A percentile compares a stretch with the other conserved stretches of the same genome.
These are phyloP conservation scores for Lampropteryx suffumata DNA, from an alignment of 2,888 invertebrate species.

Conservation along the genomic window DNA sequence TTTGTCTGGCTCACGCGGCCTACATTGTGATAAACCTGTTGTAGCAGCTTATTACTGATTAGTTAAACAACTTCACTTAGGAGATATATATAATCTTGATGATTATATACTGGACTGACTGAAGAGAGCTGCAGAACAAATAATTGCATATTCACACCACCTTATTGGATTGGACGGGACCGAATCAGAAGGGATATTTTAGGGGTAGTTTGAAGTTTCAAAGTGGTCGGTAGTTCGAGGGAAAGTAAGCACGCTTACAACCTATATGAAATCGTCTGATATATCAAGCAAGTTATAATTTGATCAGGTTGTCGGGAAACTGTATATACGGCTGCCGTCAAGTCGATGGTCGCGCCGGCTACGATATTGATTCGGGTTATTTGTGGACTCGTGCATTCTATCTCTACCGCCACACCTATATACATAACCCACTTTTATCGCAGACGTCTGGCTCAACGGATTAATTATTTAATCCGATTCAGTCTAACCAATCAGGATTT, in stretches of 20 bases:
- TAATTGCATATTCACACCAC: too few relatives aligned
- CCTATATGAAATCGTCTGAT: not conserved
- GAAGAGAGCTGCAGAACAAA: not conserved
- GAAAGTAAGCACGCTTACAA: too few relatives aligned
- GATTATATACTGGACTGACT: too few relatives aligned
- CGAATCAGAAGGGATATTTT: too few relatives aligned
- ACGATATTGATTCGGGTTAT: constrained; percentile 69
- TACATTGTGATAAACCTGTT: constrained; percentile 15
- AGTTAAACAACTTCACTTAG: too few relatives aligned
- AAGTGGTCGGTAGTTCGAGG: too few relatives aligned
- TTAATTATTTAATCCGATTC: constrained; percentile 24
- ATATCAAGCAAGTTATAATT: constrained; percentile 22
- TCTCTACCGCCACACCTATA: constrained; percentile 36
- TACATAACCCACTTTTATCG: constrained; percentile 43
- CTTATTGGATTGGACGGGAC: too few relatives aligned
- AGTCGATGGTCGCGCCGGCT: constrained; percentile 37
- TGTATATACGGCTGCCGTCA: constrained; percentile 38
- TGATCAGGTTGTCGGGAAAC: constrained; percentile 23
- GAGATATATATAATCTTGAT: not conserved
- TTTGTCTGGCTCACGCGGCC: constrained; percentile 23
- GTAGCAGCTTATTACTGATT: constrained; percentile 5
- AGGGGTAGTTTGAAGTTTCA: too few relatives aligned
- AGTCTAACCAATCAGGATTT: constrained; percentile 13
- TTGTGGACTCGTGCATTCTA: constrained; percentile 58
- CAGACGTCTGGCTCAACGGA: constrained; percentile 24